These are phyloP conservation scores for Pedetes capensis DNA, from an alignment of 2,113 vertebrate species.

Conservation along the genomic window DNA sequence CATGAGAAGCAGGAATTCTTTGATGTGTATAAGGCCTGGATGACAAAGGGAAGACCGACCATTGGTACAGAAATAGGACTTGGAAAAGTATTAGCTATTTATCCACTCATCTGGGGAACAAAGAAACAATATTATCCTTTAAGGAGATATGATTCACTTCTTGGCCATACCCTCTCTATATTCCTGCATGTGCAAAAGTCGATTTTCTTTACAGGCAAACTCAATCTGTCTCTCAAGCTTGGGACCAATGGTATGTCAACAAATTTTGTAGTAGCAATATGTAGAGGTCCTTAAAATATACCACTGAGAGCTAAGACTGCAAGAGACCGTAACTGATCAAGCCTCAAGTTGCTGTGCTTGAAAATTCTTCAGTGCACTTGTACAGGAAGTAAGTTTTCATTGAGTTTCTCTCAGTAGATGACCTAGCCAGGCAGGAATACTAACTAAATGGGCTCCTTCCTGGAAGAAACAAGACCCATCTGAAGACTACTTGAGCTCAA, in stretches of 20 bases:
- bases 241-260: neutral
- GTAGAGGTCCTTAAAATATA: neutral
- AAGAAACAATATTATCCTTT: neutral
- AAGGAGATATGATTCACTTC: neutral
- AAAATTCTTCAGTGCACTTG: neutral
- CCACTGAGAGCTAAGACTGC: neutral
- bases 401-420: neutral
- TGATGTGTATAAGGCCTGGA: neutral
- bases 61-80: neutral
- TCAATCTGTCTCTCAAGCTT: neutral
- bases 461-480: neutral
- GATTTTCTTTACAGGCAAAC: neutral
- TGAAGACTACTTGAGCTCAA: neutral
- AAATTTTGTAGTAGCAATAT: neutral
- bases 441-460: neutral
- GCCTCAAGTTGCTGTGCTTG: neutral
- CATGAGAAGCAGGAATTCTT: neutral
- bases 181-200: neutral
- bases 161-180: neutral
- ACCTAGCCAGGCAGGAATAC: neutral
- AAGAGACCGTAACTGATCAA: neutral
- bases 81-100: neutral
- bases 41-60: neutral
- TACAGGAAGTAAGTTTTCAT: neutral
- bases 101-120: neutral